Evolutionary conservation across 2,113 vertebrate species (phyloP), one percentile per base, ranked within the genome.

Genomic region (Odobenus rosmarus): DNA sequence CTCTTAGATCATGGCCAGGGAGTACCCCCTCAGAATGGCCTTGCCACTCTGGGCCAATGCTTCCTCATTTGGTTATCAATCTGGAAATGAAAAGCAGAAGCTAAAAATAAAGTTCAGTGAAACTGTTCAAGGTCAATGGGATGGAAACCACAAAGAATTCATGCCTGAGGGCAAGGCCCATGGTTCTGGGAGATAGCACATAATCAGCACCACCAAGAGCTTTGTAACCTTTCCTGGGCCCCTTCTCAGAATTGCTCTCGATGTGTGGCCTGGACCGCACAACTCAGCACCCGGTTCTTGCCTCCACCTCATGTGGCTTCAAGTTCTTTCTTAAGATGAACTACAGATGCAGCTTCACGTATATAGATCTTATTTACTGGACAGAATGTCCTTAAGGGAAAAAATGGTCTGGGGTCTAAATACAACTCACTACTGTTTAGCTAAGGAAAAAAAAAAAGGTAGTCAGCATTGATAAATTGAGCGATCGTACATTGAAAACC

Each of bases 31-130:
- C 18, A 4, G 7, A 0, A 0, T 14, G 72, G 53, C 76, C 83
- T 87, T 93, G 86, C 59, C 18, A 12, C 28, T 88, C 82, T 64
- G 23, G 72, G 42, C 46, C 88, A 81, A 57, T 57, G 71, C 49
- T 81, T 81, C n/a, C 86, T 46, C 13, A 19, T n/a, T 93, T 49
- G 36, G 80, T 92, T 80, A 55, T 93, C 85, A 67, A 46, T 46
- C 90, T 94, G 74, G 76, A 95, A 87, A 82, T 92, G 49, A 93
- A 92, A 96, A 93, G 72, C 80, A 96, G 76, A 95, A 79, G 59
- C 62, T 93, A 97, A 95, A 97, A 90, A 88, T 94, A 93, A 95
- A 94, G 51, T 62, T 92, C 57, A 91, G 46, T 51, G n/a, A 89
- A 96, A 85, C 64, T 46, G 39, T 59, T 93, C 81, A 90, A 96